Base-by-base conservation (phyloP, 1,140 invertebrate species). In the Chionoecetes opilio region DNA sequence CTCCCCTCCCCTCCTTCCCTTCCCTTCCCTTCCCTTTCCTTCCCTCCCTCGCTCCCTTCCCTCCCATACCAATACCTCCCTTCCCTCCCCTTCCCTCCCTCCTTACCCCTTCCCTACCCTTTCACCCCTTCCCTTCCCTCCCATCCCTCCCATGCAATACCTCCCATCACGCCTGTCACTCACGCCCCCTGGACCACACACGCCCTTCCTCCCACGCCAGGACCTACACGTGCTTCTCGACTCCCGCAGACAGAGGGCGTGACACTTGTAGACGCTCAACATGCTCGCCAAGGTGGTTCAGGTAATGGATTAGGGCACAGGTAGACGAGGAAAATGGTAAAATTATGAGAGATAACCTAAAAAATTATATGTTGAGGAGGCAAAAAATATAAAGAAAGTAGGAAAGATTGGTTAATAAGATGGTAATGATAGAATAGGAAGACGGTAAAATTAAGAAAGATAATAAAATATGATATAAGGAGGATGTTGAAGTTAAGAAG, bases 111-210 rank as follows among this genome's bases (percentile, higher is more conserved):
- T 89, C 87, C n/a, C n/a, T 5, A 21, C 35, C 26, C 87, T 37
- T 29, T 21, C 3, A 37, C 31, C 3, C 35, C 35, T 29, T 38
- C n/a, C 29, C 17, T 31, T 3, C 35, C 29, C 35, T 29, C 31
- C 88, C 41, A 31, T 90, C 37, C n/a, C 88, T 90, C 88, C 31
- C 46, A 5, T 53, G 21, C n/a, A n/a, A n/a, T n/a, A 41, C 37
- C 41, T 53, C 31, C 88, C 41, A 21, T 37, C 37, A 21, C 26
- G 21, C 11, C 53, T 31, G n/a, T 29, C 41, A 46, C 41, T 75
- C n/a, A 17, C 89, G 21, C 46, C 41, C 41, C 26, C 37, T 46
- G 2, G n/a, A 29, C 32, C 38, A 37, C 35, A 14, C 35, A 29
- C 38, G 35, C 38, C 35, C 17, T 14, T 38, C 86, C 32, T 37